A percentile compares a stretch with the other conserved stretches of the same genome.
Evolutionary conservation across 2,113 vertebrate genomes (phyloP).

Genomic region (Numida meleagris): DNA sequence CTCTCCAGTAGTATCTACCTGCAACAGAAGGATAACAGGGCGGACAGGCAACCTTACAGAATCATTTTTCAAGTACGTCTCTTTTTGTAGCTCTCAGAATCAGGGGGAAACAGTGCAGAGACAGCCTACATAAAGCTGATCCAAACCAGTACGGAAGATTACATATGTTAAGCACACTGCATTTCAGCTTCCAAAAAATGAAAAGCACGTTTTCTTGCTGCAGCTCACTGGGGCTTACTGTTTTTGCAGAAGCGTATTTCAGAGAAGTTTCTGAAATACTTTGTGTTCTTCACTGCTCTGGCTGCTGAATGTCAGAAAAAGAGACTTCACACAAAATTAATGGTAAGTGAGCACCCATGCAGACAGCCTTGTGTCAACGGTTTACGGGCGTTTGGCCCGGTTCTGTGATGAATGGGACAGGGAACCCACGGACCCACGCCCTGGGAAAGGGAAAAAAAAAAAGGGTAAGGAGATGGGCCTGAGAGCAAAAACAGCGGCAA

Average conservation of each 20-base stretch:
- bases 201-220: background rate
- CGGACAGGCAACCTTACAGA: background rate
- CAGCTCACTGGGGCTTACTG: background rate
- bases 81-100: background rate
- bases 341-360: background rate
- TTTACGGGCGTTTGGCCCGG: too few relatives aligned
- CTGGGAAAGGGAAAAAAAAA: too few relatives aligned
- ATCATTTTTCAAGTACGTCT: background rate
- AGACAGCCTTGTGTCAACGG: too few relatives aligned
- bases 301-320: background rate
- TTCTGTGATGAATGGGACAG: too few relatives aligned
- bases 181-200: background rate
- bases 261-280: background rate
- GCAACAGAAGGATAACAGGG: background rate
- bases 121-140: rapidly evolving
- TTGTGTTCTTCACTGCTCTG: background rate
- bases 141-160: background rate
- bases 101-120: background rate
- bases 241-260: background rate
- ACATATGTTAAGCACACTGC: rapidly evolving
- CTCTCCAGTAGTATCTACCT: background rate
- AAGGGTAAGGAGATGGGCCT: too few relatives aligned
- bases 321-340: background rate
- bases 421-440: too few relatives aligned
- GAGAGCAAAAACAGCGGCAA: too few relatives aligned